These are phyloP conservation scores for Lontra canadensis DNA, from an alignment of 2,113 vertebrate species.

Conservation along the genomic window DNA sequence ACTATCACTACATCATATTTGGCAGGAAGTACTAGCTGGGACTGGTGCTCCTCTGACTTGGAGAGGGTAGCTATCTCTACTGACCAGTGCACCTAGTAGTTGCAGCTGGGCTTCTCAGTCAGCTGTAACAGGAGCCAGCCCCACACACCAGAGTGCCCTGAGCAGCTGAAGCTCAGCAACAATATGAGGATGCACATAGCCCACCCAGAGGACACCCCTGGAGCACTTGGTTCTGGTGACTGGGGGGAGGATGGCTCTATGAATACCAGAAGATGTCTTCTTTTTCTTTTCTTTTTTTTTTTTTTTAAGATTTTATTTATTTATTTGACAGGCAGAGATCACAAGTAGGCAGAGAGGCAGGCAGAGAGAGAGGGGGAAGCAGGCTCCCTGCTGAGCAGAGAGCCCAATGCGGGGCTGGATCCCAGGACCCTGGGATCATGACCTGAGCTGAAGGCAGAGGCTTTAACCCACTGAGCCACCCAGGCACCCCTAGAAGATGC, in stretches of 20 bases:
- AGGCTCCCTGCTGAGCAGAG: too few relatives aligned
- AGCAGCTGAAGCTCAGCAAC: neutral
- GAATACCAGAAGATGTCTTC: neutral
- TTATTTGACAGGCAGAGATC: too few relatives aligned
- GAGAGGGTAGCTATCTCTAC: neutral
- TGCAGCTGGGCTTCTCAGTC: neutral
- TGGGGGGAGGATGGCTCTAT: neutral
- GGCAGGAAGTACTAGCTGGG: neutral
- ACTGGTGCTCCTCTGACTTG: neutral
- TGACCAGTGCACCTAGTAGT: neutral
- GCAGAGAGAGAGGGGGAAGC: too few relatives aligned
- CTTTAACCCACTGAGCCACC: too few relatives aligned
- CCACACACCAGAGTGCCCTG: neutral
- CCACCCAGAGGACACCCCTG: neutral
- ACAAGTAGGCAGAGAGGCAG: too few relatives aligned
- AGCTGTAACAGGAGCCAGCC: neutral
- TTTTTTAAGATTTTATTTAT: too few relatives aligned
- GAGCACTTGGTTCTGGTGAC: neutral
- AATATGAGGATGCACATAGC: neutral
- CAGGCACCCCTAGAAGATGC: neutral
- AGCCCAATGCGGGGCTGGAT: too few relatives aligned
- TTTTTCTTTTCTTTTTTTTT: neutral
- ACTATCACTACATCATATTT: neutral
- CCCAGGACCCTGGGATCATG: too few relatives aligned
- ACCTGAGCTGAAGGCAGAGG: too few relatives aligned